These are phyloP conservation scores for Pangasianodon gigas DNA, from an alignment of 2,113 vertebrate genomes.

Conservation along the genomic window DNA sequence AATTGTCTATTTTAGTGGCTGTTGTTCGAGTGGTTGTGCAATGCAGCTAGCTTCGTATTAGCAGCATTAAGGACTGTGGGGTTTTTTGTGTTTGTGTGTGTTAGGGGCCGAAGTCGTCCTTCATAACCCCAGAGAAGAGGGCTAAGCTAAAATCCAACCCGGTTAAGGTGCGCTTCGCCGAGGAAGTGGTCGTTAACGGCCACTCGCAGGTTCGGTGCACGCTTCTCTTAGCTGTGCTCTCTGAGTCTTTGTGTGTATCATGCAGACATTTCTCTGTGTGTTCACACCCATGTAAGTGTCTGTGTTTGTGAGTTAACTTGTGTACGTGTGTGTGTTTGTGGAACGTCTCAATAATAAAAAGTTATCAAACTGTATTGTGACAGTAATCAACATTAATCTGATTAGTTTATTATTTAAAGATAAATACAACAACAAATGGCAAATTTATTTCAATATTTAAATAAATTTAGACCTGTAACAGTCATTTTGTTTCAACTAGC, in stretches of 20 bases:
- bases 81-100: neutral
- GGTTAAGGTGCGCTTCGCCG: constrained; percentile 92
- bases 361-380: neutral
- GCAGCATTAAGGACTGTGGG: neutral
- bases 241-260: constrained; percentile 3
- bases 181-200: constrained; percentile 93
- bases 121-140: constrained; percentile 94
- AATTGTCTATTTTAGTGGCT: neutral
- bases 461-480: neutral
- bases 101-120: constrained; percentile 94
- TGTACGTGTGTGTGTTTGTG: neutral
- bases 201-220: constrained; percentile 82
- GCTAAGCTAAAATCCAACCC: constrained; percentile 92
- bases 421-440: neutral
- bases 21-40: neutral
- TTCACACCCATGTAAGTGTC: constrained; percentile 3
- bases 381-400: no score
- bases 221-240: neutral
- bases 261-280: constrained; percentile 1
- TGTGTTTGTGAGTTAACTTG: neutral
- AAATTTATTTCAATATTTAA: no score
- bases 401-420: neutral
- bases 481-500: no score
- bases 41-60: neutral
- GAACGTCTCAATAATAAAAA: neutral